Base-by-base conservation (phyloP, 2,113 vertebrate genomes). In the Zosterops borbonicus region DNA sequence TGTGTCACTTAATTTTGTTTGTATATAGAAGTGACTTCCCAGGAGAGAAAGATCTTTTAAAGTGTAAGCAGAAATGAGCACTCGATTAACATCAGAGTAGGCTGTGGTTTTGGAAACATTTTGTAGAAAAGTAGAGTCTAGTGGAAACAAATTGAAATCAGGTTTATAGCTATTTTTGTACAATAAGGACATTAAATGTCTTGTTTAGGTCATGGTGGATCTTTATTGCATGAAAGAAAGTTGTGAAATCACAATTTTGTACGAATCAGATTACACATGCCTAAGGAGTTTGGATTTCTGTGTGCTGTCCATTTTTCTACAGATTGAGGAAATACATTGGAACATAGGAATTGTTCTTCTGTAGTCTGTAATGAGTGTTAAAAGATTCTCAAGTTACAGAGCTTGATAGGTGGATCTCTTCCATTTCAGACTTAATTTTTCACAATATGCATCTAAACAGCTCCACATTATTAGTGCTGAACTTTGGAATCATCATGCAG, bases 21-120 rank as follows among this genome's bases (percentile, higher is more conserved):
- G 96, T 98, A 50, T 97, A 97, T 90, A 96, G 88, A 97, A 97
- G 80, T 94, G 81, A 77, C 82, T 97, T 97, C 97, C 97, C 96
- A 78, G 92, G 97, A 97, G 96, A 96, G 86, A 89, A 71, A 31
- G 59, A 41, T 81, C 94, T 96, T 96, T 94, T 95, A 67, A 97
- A 96, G 96, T 86, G 64, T 92, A 95, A 97, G 96, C 96, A 73
- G 89, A 97, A 97, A 88, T 92, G 96, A 94, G 65, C 83, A 84
- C 58, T 96, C 18, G 31, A 41, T 97, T 97, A 94, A 89, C 95
- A 92, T 97, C 96, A 97, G 91, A 97, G 82, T 92, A 90, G 82
- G 69, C 77, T 93, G 22, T 33, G 9, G 90, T 95, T 98, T 97
- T 97, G 96, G 94, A 98, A 98, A 53, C 73, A 87, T 94, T 97